Evolutionary conservation across 2,797 vertebrate genomes (phyloP), one percentile per base, ranked within the genome.

Genomic region (Benthosema pterotum): DNA sequence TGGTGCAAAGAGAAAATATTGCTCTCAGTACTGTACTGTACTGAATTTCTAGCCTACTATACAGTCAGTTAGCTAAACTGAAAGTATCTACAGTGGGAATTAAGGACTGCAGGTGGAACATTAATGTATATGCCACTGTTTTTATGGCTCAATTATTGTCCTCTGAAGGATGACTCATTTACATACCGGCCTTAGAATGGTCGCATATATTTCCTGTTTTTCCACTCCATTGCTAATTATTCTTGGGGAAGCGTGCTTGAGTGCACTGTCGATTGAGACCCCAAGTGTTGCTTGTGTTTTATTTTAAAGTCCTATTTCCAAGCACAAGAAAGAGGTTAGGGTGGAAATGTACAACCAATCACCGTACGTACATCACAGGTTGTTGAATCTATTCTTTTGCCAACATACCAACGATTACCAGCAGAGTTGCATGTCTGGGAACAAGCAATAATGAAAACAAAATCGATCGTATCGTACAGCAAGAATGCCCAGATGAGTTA

Each of bases 401-500:
- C 28, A 32, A 32, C 28, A 32, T 32, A 5, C 28, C 28, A 32
- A 32, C 2, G 22, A 25, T 25, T 2, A 25, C 28, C 28, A 32
- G 28, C 28, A 5, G 5, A 32, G 28, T 32, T 5, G 6, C 28
- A 32, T 32, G 28, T 32, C 28, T 28, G 32, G 32, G 32, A 38
- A 38, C 32, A 38, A 38, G 11, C 32, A 11, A 38, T 38, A 38
- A 11, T 11, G 32, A 7, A 38, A 38, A 38, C 8, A 9, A 38
- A 38, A 38, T 54, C 32, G 19, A 71, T 64, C 42, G 62, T 47
- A 71, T 64, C 42, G 62, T 47, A 51, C 38, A 56, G 77, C 16
- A 49, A 69, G 58, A 57, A 74, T 25, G 54, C 22, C 67, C 50
- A 77, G 52, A 77, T 57, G 48, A 71, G 68, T 4, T 16, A 51